Evolutionary conservation across 2,888 invertebrate species (phyloP).

Genomic region (Yponomeuta plumbellus): DNA sequence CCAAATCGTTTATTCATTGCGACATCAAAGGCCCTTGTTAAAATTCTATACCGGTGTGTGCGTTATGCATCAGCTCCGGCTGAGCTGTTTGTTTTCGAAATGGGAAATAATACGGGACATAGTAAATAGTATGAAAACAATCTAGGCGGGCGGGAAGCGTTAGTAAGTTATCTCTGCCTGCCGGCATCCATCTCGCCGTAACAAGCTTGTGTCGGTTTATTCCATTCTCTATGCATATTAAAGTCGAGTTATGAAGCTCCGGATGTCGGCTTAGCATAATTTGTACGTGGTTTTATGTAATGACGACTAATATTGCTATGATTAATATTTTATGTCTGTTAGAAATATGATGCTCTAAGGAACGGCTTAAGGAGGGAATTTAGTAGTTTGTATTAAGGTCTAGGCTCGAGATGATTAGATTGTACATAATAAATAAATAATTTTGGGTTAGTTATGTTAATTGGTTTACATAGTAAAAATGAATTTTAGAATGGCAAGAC

Average conservation of each 20-base stretch:
- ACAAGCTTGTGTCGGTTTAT: background rate
- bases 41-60: constrained; percentile 45
- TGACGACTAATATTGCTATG: background rate
- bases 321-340: background rate
- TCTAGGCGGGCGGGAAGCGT: background rate
- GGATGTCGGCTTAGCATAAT: background rate
- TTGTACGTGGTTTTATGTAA: background rate
- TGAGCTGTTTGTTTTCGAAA: constrained; percentile 1
- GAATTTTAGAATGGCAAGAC: too few species aligned
- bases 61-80: constrained; percentile 5
- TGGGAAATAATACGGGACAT: background rate
- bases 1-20: constrained; percentile 65
- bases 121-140: background rate
- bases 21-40: constrained; percentile 56
- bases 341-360: too few species aligned
- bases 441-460: too few species aligned
- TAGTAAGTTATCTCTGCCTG: background rate
- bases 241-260: background rate
- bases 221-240: background rate
- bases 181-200: background rate
- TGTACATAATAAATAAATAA: too few species aligned
- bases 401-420: too few species aligned
- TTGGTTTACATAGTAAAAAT: too few species aligned
- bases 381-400: too few species aligned
- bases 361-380: too few species aligned